Evolutionary conservation across 2,888 invertebrate genomes (phyloP).

Genomic region (Celastrina argiolus): DNA sequence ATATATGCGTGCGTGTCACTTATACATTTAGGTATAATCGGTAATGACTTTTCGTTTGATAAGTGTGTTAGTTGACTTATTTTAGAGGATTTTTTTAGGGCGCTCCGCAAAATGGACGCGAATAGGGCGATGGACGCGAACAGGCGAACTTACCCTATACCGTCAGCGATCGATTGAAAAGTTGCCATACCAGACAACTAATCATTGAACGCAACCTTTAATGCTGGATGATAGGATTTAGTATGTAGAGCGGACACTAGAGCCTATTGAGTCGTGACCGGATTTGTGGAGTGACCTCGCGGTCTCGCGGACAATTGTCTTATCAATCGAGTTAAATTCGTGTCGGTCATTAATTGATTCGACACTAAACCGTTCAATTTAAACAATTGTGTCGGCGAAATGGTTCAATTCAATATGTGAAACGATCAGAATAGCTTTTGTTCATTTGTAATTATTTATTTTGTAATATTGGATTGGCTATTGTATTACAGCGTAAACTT

Average conservation of each 20-base stretch:
- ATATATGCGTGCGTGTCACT: no score
- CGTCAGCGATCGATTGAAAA: constrained; percentile 2
- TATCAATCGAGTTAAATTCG: constrained; percentile 21
- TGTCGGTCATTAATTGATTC: constrained; percentile 25
- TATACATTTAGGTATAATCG: no score
- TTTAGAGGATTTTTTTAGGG: no score
- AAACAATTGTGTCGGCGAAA: constrained; percentile 11
- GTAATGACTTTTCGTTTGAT: no score
- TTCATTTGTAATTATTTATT: neutral
- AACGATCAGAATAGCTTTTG: neutral
- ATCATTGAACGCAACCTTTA: neutral
- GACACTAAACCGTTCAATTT: constrained; percentile 23
- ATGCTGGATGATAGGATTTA: constrained; percentile 22
- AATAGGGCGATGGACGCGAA: no score
- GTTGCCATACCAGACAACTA: neutral
- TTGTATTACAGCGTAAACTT: no score
- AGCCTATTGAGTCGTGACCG: constrained; percentile 29
- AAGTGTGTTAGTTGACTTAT: no score
- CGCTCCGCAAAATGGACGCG: no score
- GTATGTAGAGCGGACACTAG: constrained; percentile 29
- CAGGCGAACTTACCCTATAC: no score
- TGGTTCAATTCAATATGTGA: neutral
- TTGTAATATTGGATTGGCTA: neutral
- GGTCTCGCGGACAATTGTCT: constrained; percentile 22
- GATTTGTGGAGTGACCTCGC: constrained; percentile 25